These are phyloP conservation scores for Leptothorax acervorum DNA, from an alignment of 2,888 invertebrate species.

Conservation along the genomic window DNA sequence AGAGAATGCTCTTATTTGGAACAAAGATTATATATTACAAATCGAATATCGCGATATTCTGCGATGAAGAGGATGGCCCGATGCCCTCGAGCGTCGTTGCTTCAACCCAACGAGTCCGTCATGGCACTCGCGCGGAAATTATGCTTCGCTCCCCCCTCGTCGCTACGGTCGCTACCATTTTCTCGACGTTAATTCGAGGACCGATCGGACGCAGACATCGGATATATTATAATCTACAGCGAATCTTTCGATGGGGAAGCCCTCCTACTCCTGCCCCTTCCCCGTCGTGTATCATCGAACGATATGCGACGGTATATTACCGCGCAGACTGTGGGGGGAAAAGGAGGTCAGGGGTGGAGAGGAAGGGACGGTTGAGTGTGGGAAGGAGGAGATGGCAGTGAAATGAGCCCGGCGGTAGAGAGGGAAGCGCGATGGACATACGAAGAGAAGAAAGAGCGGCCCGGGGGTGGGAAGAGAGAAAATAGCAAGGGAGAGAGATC, in stretches of 20 bases:
- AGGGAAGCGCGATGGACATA: conserved; percentile 53
- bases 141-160: conserved; percentile 31
- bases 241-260: conserved; percentile 68
- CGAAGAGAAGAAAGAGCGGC: conserved; percentile 40
- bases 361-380: conserved; percentile 51
- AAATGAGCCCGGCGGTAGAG: conserved; percentile 43
- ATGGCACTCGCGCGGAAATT: conserved; percentile 61
- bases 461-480: conserved; percentile 45
- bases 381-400: conserved; percentile 35
- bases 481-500: conserved; percentile 50
- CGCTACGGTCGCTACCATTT: conserved; percentile 70
- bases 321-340: conserved; percentile 66
- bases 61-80: neutral
- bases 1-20: neutral
- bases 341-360: conserved; percentile 73
- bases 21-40: neutral
- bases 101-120: neutral
- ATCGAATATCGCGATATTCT: neutral
- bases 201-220: conserved; percentile 72
- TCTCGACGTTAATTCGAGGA: conserved; percentile 73
- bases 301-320: conserved; percentile 55
- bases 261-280: conserved; percentile 64
- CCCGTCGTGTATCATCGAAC: conserved; percentile 41
- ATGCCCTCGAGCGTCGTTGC: conserved; percentile 15
- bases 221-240: conserved; percentile 73